phyloP scores from a whole-genome alignment of 2,113 vertebrate genomes.

The Ramphastos sulfuratus region DNA sequence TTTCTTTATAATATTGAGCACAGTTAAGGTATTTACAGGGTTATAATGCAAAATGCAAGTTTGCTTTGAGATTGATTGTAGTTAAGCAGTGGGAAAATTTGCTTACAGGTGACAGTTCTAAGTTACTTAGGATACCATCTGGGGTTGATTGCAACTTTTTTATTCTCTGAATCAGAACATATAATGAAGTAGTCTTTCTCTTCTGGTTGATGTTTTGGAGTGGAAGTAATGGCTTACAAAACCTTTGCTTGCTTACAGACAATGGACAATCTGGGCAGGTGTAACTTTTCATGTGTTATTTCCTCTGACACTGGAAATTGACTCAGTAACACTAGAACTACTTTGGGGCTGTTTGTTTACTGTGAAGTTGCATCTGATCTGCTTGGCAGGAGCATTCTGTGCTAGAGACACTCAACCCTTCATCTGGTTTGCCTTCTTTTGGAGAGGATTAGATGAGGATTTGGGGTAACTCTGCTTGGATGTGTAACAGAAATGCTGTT shows the following conservation, averaged over 20 bases:
- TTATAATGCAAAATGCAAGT: accelerated
- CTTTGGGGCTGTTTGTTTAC: not conserved
- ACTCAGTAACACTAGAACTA: accelerated
- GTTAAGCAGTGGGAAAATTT: not conserved
- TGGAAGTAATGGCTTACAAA: not conserved
- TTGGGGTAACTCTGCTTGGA: not conserved
- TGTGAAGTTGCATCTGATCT: not conserved
- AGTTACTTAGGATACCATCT: not conserved
- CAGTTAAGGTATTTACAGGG: accelerated
- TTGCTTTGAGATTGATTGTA: not conserved
- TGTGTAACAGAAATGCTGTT: not conserved
- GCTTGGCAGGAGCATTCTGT: not conserved
- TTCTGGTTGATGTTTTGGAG: accelerated
- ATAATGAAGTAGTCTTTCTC: not conserved
- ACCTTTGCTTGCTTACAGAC: not conserved
- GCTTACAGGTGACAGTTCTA: not conserved
- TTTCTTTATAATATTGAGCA: not conserved
- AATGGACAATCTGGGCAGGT: accelerated
- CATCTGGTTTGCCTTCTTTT: accelerated
- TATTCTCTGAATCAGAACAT: not conserved
- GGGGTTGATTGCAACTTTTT: not conserved
- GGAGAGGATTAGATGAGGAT: not conserved
- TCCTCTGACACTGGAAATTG: too few species aligned
- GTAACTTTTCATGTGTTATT: accelerated
- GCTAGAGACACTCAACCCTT: accelerated